Evolutionary conservation across 2,113 vertebrate species (phyloP).

Genomic region (Gavia stellata): DNA sequence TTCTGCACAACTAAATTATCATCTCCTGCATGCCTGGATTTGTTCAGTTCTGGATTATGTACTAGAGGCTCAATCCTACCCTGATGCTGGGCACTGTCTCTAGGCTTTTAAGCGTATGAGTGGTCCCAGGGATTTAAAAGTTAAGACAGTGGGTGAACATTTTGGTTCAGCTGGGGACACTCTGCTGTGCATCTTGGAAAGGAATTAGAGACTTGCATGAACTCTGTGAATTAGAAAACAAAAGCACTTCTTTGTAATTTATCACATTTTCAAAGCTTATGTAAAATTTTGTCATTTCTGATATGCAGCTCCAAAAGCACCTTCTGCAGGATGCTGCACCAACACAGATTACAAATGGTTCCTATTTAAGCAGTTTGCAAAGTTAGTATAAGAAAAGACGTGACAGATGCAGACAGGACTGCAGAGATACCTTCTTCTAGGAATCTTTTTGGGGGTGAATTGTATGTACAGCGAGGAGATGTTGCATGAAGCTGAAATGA

Average conservation of each 20-base stretch:
- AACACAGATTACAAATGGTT: not conserved
- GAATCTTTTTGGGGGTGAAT: not conserved
- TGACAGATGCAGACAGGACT: not conserved
- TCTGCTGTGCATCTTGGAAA: not conserved
- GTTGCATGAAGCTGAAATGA: not conserved
- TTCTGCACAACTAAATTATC: not conserved
- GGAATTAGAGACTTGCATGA: not conserved
- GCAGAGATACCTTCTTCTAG: not conserved
- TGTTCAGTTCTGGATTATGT: not conserved
- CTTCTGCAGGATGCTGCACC: not conserved
- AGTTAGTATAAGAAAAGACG: not conserved
- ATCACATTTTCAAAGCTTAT: not conserved
- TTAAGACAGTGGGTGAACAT: not conserved
- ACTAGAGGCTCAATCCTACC: not conserved
- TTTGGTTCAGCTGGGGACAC: not conserved
- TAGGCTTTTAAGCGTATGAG: not conserved
- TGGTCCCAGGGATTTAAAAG: not conserved
- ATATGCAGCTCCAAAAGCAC: not conserved
- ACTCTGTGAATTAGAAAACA: not conserved
- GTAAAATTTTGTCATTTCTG: not conserved
- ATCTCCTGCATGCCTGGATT: slow-evolving; percentile 39
- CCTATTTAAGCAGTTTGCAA: not conserved
- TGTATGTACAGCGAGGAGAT: not conserved
- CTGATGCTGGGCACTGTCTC: not conserved
- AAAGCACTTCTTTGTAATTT: not conserved